Percentiles rank a stretch among this genome's conserved stretches.
Evolutionary conservation across 2,888 invertebrate species (phyloP).

Genomic region (Luperina testacea): DNA sequence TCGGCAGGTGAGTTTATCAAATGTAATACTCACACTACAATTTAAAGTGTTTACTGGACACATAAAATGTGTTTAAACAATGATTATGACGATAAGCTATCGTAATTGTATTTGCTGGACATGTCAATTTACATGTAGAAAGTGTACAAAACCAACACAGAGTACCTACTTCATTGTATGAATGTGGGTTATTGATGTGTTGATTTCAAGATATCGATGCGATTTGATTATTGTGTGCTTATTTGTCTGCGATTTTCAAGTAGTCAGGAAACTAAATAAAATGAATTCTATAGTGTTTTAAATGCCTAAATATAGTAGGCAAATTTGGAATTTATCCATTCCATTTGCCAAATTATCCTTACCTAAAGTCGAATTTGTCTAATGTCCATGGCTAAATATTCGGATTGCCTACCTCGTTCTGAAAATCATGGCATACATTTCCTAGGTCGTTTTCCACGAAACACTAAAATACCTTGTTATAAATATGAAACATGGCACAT

Average conservation of each 20-base stretch:
- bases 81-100: slow-evolving; percentile 59
- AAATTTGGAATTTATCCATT: not conserved
- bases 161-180: slow-evolving; percentile 1
- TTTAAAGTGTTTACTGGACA: slow-evolving; percentile 27
- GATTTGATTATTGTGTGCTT: slow-evolving; percentile 9
- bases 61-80: slow-evolving; percentile 42
- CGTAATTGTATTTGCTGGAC: slow-evolving; percentile 42
- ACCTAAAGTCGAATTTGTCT: not conserved
- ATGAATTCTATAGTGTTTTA: not conserved
- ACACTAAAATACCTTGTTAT: slow-evolving; percentile 23
- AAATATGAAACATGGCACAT: slow-evolving; percentile 52
- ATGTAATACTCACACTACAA: slow-evolving; percentile 24
- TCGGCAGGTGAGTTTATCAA: slow-evolving; percentile 94
- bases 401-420: not conserved
- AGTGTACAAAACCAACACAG: slow-evolving; percentile 37
- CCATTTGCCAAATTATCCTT: slow-evolving; percentile 2
- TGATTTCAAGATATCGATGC: slow-evolving; percentile 32
- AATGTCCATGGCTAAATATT: not conserved
- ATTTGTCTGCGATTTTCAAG: slow-evolving; percentile 12
- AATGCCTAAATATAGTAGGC: not conserved
- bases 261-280: not conserved
- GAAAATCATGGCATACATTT: slow-evolving; percentile 20
- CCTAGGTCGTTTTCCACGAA: slow-evolving; percentile 14
- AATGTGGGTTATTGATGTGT: slow-evolving; percentile 24
- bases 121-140: slow-evolving; percentile 48